Percentiles rank a stretch among this genome's conserved stretches.
phyloP scores from a whole-genome alignment of 1,140 invertebrate genomes.

The Lethrus apterus region DNA sequence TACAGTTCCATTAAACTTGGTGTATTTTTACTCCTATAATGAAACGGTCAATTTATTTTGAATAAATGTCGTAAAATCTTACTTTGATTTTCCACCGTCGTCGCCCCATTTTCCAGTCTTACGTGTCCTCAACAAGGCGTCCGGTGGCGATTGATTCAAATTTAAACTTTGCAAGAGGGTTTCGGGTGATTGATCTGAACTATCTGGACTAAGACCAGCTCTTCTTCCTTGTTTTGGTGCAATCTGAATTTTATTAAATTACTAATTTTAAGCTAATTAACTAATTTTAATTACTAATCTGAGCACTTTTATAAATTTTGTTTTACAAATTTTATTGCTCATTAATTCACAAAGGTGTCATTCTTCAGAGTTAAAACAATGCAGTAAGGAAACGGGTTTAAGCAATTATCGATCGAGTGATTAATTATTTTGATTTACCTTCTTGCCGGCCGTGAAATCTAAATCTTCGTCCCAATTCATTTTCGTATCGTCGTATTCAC shows the following conservation, averaged over 20 bases:
- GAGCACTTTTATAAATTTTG: too few relatives aligned
- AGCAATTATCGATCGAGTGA: too few relatives aligned
- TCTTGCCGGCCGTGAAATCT: conserved; percentile 9
- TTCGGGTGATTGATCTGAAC: conserved; percentile 20
- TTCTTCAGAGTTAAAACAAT: too few relatives aligned
- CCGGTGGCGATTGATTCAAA: conserved; percentile 19
- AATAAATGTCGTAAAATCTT: conserved; percentile 4
- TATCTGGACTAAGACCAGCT: conserved; percentile 22
- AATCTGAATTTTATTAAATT: not conserved
- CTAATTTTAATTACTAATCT: too few relatives aligned
- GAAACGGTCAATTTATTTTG: not conserved
- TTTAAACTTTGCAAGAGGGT: conserved; percentile 17
- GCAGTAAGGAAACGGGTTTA: too few relatives aligned
- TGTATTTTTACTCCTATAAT: conserved; percentile 23
- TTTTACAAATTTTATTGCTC: too few relatives aligned
- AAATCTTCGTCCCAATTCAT: conserved; percentile 13
- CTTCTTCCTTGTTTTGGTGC: conserved; percentile 31
- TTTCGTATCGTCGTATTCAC: too few relatives aligned
- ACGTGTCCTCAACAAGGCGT: conserved; percentile 22
- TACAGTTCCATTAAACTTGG: conserved; percentile 35
- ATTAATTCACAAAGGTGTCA: too few relatives aligned
- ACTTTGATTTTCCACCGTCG: conserved; percentile 35
- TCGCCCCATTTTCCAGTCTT: conserved; percentile 37
- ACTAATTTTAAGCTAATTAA: too few relatives aligned
- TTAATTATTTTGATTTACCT: too few relatives aligned